Conservation (phyloP, 2,113 vertebrate species). For the Hirundichthys speculiger region DNA sequence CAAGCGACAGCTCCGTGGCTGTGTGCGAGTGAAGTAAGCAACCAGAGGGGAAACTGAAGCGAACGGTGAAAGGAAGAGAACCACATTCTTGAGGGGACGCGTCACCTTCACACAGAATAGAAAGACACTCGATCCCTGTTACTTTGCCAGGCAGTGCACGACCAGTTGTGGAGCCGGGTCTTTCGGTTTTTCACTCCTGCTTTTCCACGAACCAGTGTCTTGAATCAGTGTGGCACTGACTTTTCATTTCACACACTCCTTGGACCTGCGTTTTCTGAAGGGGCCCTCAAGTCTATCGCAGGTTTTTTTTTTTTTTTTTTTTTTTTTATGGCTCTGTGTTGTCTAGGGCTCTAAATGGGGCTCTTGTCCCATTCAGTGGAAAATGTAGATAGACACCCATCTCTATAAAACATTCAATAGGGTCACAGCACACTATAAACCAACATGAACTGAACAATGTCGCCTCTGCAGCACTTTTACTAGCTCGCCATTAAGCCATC, state of each 20-base stretch:
- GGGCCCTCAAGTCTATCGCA: conserved; percentile 11
- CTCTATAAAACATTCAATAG: conserved; percentile 46
- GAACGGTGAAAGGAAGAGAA: conserved; percentile 68
- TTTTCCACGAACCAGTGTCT: background rate
- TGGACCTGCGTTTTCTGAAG: background rate
- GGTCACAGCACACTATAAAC: conserved; percentile 51
- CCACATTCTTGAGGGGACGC: conserved; percentile 73
- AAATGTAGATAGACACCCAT: conserved; percentile 50
- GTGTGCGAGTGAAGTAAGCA: conserved; percentile 68
- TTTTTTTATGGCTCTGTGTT: conserved; percentile 27
- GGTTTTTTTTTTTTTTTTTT: too few relatives aligned
- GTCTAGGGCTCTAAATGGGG: conserved; percentile 26
- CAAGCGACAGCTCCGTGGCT: conserved; percentile 67
- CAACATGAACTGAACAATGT: conserved; percentile 49
- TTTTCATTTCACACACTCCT: conserved; percentile 3
- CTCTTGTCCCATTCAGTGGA: conserved; percentile 35
- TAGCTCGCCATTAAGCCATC: conserved; percentile 58
- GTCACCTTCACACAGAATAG: conserved; percentile 70
- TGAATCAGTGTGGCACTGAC: background rate
- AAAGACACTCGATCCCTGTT: conserved; percentile 56
- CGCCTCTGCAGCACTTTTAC: conserved; percentile 49
- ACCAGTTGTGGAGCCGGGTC: conserved; percentile 48
- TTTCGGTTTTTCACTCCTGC: background rate
- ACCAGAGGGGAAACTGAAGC: conserved; percentile 68
- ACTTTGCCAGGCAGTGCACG: conserved; percentile 40